phyloP scores from a whole-genome alignment of 2,797 vertebrate species.

The Crypturellus tataupa region DNA sequence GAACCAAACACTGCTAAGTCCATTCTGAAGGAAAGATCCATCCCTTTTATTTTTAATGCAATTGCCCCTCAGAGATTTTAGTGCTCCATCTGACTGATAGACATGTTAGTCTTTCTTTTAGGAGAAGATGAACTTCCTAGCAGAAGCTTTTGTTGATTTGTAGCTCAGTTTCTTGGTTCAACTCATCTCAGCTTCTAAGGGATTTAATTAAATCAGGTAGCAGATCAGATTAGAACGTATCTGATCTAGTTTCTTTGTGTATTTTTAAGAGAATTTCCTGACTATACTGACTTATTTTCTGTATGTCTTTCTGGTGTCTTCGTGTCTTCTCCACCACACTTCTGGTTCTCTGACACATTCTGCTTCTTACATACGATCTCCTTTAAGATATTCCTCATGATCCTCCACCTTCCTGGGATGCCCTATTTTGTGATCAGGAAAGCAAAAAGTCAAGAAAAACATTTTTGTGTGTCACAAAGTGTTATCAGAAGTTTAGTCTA shows the following conservation, averaged over 20 bases:
- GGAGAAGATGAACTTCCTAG: neutral
- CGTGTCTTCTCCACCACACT: neutral
- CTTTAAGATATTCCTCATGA: neutral
- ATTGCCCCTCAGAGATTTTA: neutral
- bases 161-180: neutral
- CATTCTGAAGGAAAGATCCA: neutral
- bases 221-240: neutral
- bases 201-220: neutral
- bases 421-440: neutral
- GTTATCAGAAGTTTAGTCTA: neutral
- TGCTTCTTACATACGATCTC: neutral
- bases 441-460: slow-evolving; percentile 35
- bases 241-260: neutral
- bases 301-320: neutral
- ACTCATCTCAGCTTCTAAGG: neutral
- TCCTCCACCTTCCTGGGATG: neutral
- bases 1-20: neutral
- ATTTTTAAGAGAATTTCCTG: neutral
- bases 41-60: neutral
- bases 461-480: neutral
- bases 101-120: neutral
- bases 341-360: neutral
- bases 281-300: neutral
- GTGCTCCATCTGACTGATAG: neutral
- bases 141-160: neutral